phyloP scores from a whole-genome alignment of 2,113 vertebrate genomes.

The Leucoraja erinaceus region DNA sequence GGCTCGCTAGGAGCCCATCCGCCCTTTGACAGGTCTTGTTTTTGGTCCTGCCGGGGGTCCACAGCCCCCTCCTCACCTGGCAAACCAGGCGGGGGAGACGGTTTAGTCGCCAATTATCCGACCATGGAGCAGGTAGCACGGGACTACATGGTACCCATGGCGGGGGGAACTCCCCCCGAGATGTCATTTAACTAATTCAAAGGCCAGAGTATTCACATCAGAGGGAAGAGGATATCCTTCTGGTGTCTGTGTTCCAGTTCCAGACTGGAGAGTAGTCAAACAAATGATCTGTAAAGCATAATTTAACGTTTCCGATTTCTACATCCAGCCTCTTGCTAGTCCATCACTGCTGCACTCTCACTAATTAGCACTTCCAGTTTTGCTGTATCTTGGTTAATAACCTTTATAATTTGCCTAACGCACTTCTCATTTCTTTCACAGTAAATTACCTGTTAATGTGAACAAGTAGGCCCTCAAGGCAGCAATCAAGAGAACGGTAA shows the following conservation, averaged over 20 bases:
- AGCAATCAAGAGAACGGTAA: neutral
- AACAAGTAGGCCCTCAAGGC: conserved; percentile 19
- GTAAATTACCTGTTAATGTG: conserved; percentile 13
- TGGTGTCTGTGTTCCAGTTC: neutral
- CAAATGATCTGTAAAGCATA: neutral
- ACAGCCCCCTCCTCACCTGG: too few relatives aligned
- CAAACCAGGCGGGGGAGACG: too few relatives aligned
- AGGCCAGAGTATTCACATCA: neutral
- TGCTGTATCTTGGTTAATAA: conserved; percentile 26
- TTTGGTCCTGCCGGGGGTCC: too few relatives aligned
- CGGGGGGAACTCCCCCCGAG: too few relatives aligned
- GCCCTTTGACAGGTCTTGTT: too few relatives aligned
- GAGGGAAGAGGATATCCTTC: neutral
- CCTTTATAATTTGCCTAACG: neutral
- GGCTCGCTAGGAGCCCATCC: too few relatives aligned
- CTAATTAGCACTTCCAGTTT: conserved; percentile 19
- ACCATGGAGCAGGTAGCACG: too few relatives aligned
- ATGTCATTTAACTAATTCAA: neutral
- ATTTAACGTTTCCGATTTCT: neutral
- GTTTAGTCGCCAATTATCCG: too few relatives aligned
- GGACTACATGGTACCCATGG: too few relatives aligned
- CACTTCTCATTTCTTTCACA: conserved; percentile 5
- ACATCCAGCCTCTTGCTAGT: neutral
- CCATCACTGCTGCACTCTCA: neutral
- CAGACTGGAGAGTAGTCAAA: neutral